phyloP scores from a whole-genome alignment of 2,113 vertebrate species.

The Casuarius casuarius region DNA sequence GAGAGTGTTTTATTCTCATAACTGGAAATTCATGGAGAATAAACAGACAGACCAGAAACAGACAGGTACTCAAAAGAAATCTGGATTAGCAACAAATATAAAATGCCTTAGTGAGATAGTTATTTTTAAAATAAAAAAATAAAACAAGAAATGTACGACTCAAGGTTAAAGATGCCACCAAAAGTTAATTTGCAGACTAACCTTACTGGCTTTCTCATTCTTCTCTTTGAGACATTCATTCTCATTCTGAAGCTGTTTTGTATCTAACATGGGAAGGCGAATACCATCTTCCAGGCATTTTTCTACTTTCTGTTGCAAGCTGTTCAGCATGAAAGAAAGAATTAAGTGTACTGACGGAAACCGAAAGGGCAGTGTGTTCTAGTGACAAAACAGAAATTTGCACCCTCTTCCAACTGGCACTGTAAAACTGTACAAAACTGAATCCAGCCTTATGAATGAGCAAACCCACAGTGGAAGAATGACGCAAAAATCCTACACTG shows the following conservation, averaged over 20 bases:
- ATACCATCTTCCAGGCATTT: conserved; percentile 94
- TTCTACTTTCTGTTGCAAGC: conserved; percentile 94
- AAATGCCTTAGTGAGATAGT: background rate
- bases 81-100: background rate
- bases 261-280: conserved; percentile 90
- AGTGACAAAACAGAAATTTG: background rate
- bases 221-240: conserved; percentile 86
- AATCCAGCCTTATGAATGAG: background rate
- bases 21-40: background rate
- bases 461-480: background rate
- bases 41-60: background rate
- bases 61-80: background rate
- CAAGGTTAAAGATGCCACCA: background rate
- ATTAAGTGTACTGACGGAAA: background rate
- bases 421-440: background rate
- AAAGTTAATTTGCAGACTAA: conserved; percentile 46
- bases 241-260: conserved; percentile 91
- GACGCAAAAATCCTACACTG: background rate
- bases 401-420: background rate
- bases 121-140: background rate
- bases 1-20: background rate
- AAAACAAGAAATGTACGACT: background rate
- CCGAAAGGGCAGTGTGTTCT: background rate
- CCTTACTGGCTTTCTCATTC: conserved; percentile 85
- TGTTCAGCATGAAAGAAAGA: conserved; percentile 64